A percentile compares a stretch with the other conserved stretches of the same genome.
Evolutionary conservation across 2,888 invertebrate genomes (phyloP).

Genomic region (Trachelus tabidus): DNA sequence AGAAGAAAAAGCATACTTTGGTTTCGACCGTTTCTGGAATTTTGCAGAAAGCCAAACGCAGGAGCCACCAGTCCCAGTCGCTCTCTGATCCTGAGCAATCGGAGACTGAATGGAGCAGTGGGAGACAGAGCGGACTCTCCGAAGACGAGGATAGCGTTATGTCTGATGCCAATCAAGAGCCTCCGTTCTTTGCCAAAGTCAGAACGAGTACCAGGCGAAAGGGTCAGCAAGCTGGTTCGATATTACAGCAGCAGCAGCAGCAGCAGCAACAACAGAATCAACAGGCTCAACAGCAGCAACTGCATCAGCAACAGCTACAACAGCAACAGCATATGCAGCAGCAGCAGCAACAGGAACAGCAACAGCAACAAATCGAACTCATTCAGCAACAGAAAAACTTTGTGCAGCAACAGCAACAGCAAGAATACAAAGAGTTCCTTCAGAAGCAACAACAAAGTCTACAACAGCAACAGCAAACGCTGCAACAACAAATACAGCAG

Average conservation of each 20-base stretch:
- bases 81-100: slow-evolving; percentile 83
- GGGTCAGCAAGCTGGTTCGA: slow-evolving; percentile 34
- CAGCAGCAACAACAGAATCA: slow-evolving; percentile 29
- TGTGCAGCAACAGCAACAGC: slow-evolving; percentile 27
- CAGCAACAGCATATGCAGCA: slow-evolving; percentile 12
- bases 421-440: slow-evolving; percentile 66
- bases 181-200: slow-evolving; percentile 75
- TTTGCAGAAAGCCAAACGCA: slow-evolving; percentile 84
- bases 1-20: slow-evolving; percentile 83
- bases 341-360: slow-evolving; percentile 24
- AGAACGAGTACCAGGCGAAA: slow-evolving; percentile 64
- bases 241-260: slow-evolving; percentile 37
- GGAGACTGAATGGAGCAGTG: slow-evolving; percentile 79
- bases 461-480: slow-evolving; percentile 44
- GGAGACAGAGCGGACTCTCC: slow-evolving; percentile 75
- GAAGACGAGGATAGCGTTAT: slow-evolving; percentile 80
- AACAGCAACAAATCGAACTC: slow-evolving; percentile 26
- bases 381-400: slow-evolving; percentile 22
- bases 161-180: slow-evolving; percentile 76
- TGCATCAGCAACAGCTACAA: slow-evolving; percentile 20
- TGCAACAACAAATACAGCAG: slow-evolving; percentile 56
- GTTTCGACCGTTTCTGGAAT: slow-evolving; percentile 88
- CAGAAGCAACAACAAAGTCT: slow-evolving; percentile 52
- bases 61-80: slow-evolving; percentile 72
- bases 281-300: slow-evolving; percentile 32